Percentiles rank a stretch among this genome's conserved stretches.
Evolutionary conservation across 2,888 invertebrate species (phyloP).

Genomic region (Diplolepis rosae): DNA sequence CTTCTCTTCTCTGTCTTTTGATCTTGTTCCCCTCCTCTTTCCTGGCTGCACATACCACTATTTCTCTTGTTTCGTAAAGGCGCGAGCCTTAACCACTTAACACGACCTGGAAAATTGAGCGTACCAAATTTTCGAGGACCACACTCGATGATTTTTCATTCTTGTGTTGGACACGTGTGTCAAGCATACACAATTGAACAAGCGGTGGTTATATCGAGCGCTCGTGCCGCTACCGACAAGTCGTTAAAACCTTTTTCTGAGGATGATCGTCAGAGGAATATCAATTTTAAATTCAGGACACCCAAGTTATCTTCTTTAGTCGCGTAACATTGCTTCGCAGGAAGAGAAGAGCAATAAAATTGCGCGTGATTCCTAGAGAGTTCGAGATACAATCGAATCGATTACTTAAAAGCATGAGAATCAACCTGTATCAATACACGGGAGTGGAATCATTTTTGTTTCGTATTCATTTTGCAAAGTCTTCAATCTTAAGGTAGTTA

Average conservation of each 20-base stretch:
- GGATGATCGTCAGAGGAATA: slow-evolving; percentile 50
- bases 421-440: too few species aligned
- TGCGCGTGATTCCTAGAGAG: slow-evolving; percentile 33
- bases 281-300: slow-evolving; percentile 54
- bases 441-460: too few species aligned
- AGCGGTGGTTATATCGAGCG: not conserved
- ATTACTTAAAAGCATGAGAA: not conserved
- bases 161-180: not conserved
- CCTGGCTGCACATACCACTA: not conserved
- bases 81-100: not conserved
- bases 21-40: slow-evolving; percentile 36
- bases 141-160: slow-evolving; percentile 39
- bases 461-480: too few species aligned
- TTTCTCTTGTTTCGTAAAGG: not conserved
- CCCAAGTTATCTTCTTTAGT: slow-evolving; percentile 29
- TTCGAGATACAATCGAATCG: not conserved
- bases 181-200: slow-evolving; percentile 3
- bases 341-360: slow-evolving; percentile 43
- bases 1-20: slow-evolving; percentile 39
- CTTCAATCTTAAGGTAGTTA: too few species aligned
- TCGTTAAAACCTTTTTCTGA: slow-evolving; percentile 43
- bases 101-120: slow-evolving; percentile 43
- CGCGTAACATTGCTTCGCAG: slow-evolving; percentile 37
- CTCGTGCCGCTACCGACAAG: slow-evolving; percentile 19
- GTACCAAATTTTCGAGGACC: slow-evolving; percentile 38